Base-by-base conservation (phyloP, 1,140 invertebrate species). In the Scylla paramamosain region DNA sequence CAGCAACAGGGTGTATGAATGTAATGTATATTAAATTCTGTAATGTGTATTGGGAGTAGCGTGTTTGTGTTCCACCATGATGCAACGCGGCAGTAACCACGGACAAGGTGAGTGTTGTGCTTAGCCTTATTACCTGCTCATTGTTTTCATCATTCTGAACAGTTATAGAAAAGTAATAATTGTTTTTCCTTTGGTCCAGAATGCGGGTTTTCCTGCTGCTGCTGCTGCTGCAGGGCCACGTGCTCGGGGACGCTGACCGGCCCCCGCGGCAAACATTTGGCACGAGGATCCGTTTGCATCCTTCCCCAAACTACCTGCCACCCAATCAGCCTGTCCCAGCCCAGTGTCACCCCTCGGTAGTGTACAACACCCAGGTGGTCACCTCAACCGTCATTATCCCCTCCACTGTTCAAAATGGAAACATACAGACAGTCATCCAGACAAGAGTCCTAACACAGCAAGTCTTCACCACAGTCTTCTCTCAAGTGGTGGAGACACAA, bases 301-400 rank as follows among this genome's bases (percentile, higher is more conserved):
- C 94, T 3, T 90, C 87, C 32, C 48, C 32, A 48, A 84, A 45
- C 0, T 95, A 95, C 59, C 94, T 95, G 46, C 83, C 91, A 7
- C 94, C 90, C 45, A 39, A 29, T n/a, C 12, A n/a, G 20, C 25
- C 67, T 59, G n/a, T 14, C 28, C 45, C 28, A 28, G 91, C 8
- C 20, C 77, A 28, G 25, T 92, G 91, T 46, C 83, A 82, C 8
- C 91, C 90, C 14, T 88, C 67, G 4, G 29, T 84, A 4, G 83
- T 95, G 45, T 93, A 92, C 52, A 91, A 31, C 7, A 95, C 94
- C 0, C 25, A 89, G 25, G 52, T 95, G 6, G 29, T 88, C 28
- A 88, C 87, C 86, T 95, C 94, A 20, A 95, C 94, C 20, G 91
- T 95, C 14, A 28, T 93, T 12, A 45, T 95, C 4, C 94, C 94